Evolutionary conservation across 2,797 vertebrate species (phyloP).

Genomic region (Numenius phaeopus): DNA sequence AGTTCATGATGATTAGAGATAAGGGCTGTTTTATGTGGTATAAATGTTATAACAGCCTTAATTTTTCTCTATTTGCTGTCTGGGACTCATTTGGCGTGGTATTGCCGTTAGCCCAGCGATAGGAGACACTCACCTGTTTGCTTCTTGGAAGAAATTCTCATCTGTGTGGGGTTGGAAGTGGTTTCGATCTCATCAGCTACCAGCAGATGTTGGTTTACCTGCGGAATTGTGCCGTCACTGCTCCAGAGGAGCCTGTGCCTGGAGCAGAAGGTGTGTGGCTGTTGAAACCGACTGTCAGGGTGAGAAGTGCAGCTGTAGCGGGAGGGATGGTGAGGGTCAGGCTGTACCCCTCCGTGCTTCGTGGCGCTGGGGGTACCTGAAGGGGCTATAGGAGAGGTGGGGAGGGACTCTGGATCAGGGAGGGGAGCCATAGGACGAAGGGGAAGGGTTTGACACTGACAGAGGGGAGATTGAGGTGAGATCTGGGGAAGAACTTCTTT

Average conservation of each 20-base stretch:
- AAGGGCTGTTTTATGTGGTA: neutral
- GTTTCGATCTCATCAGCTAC: neutral
- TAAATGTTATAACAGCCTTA: neutral
- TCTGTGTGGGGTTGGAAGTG: neutral
- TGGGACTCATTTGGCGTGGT: neutral
- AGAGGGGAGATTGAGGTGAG: no score
- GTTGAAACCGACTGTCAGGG: neutral
- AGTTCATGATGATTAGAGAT: neutral
- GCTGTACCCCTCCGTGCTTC: accelerated
- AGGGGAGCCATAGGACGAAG: no score
- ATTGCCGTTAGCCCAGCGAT: neutral
- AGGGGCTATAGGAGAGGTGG: no score
- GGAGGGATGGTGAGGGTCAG: neutral
- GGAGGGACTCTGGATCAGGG: no score
- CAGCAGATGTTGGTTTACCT: neutral
- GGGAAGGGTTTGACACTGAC: no score
- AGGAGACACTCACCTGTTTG: neutral
- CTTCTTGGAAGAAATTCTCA: neutral
- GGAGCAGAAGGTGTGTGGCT: neutral
- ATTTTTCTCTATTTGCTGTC: neutral
- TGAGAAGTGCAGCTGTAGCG: neutral
- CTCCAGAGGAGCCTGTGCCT: neutral
- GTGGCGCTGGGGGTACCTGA: neutral
- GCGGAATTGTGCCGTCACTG: accelerated
- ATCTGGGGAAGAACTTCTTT: no score